Percentiles rank a stretch among this genome's conserved stretches.
phyloP scores from a whole-genome alignment of 2,113 vertebrate species.

The Corydoras maculifer region DNA sequence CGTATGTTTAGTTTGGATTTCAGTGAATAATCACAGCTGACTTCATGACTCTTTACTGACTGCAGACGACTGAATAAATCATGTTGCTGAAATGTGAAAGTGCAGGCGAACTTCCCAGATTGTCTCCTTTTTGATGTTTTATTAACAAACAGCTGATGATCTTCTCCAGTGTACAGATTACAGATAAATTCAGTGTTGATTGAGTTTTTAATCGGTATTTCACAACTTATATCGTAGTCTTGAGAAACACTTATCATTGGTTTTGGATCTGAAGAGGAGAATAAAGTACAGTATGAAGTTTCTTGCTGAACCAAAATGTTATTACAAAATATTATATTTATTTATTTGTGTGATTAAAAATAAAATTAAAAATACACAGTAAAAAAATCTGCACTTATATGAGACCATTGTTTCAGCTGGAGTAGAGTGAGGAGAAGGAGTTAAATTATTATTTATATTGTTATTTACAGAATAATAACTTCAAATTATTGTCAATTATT shows the following conservation, averaged over 20 bases:
- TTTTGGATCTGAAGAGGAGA: constrained; percentile 22
- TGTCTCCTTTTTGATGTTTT: fast-evolving
- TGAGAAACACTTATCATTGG: background rate
- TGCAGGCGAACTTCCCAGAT: background rate
- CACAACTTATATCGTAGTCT: background rate
- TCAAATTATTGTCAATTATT: too few relatives aligned
- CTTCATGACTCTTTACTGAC: constrained; percentile 16
- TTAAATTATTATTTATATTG: too few relatives aligned
- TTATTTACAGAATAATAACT: background rate
- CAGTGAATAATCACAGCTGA: constrained; percentile 42
- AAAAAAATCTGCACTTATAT: constrained; percentile 2
- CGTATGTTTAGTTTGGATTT: constrained; percentile 9
- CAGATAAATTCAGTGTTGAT: constrained; percentile 20
- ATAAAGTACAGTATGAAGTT: background rate
- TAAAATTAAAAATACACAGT: background rate
- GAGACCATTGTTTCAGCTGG: constrained; percentile 20
- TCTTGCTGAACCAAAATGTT: too few relatives aligned
- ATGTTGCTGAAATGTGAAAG: background rate
- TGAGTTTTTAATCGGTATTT: background rate
- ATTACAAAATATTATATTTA: too few relatives aligned
- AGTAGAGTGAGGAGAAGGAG: constrained; percentile 17
- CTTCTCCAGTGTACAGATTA: constrained; percentile 40
- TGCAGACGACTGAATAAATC: constrained; percentile 20
- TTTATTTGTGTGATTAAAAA: too few relatives aligned
- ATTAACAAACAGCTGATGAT: background rate